phyloP scores from a whole-genome alignment of 2,888 invertebrate species.

The Yponomeuta cagnagella region DNA sequence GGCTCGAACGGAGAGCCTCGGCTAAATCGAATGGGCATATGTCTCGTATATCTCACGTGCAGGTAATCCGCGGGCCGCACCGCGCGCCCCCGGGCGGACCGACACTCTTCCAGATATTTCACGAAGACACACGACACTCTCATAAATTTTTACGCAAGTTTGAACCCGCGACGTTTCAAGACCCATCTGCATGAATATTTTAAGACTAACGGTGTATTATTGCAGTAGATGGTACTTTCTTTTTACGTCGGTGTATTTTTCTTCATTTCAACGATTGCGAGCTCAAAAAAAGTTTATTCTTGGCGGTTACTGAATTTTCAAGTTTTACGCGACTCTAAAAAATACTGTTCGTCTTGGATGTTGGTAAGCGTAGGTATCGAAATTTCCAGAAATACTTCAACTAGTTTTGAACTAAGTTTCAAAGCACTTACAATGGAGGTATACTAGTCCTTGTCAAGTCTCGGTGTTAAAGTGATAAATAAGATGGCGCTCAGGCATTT shows the following conservation, averaged over 20 bases:
- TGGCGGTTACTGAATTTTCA: neutral
- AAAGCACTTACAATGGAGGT: neutral
- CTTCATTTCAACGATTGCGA: neutral
- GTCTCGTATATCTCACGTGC: slow-evolving; percentile 35
- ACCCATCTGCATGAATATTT: slow-evolving; percentile 35
- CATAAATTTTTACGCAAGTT: slow-evolving; percentile 58
- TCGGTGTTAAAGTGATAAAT: neutral
- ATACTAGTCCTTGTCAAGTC: neutral
- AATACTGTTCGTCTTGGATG: no score
- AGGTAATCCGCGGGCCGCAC: slow-evolving; percentile 6
- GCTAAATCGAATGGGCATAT: slow-evolving; percentile 13
- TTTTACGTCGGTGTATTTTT: neutral
- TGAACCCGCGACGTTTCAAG: slow-evolving; percentile 35
- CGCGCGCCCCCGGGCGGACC: neutral
- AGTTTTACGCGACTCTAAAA: neutral
- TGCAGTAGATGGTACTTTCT: neutral
- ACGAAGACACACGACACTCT: slow-evolving; percentile 33
- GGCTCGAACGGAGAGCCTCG: neutral
- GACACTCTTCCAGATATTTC: slow-evolving; percentile 14
- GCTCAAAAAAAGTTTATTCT: neutral
- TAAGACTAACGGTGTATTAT: slow-evolving; percentile 16
- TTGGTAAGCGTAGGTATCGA: neutral
- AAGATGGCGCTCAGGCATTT: neutral
- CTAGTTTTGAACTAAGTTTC: neutral
- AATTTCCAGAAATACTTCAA: neutral